Evolutionary conservation across 1,140 invertebrate genomes (phyloP), one percentile per base, ranked within the genome.

Genomic region (Neuroterus valhalla): DNA sequence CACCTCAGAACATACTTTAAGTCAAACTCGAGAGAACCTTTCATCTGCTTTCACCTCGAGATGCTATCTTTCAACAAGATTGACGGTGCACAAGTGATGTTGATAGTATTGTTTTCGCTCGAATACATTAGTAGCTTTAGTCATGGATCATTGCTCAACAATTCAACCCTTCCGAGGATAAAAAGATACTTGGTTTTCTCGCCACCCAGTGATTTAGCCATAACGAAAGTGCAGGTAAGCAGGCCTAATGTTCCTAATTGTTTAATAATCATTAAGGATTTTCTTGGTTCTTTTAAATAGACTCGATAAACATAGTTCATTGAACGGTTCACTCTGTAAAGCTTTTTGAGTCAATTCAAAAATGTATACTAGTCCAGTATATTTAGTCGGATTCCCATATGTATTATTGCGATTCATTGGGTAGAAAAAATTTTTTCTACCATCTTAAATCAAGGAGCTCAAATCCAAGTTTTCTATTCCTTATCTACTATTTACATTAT

Each of bases 151-250:
- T 72, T 76, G 69, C 68, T 78, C 74, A 71, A 71, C 75, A 81
- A 70, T 72, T 48, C 75, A 70, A 78, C 72, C 19, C 67, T 74
- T 68, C 71, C 62, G 42, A 77, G 84, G 43, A 50, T 70, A 66
- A 87, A 83, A 79, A 83, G 87, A 76, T 86, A 89, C 77, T 80
- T 90, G 62, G 86, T 90, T 23, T 89, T 74, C 52, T 88, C 89
- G 15, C 70, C 73, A 3, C 71, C 85, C 0, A 69, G 66, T 15
- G 42, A 52, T 31, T 69, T 31, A 5, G 67, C 80, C 0, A 12
- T 76, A 1, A 85, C 88, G 2, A 90, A 87, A 87, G 74, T 89
- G 38, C 88, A 90, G 88, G 89, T 90, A 77, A 76, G 71, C 31
- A 1, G 23, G 11, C 52, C 4, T 15, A 55, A 55, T 38, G 23